These are phyloP conservation scores for Entomobrya proxima DNA, from an alignment of 2,888 invertebrate species.

Conservation along the genomic window DNA sequence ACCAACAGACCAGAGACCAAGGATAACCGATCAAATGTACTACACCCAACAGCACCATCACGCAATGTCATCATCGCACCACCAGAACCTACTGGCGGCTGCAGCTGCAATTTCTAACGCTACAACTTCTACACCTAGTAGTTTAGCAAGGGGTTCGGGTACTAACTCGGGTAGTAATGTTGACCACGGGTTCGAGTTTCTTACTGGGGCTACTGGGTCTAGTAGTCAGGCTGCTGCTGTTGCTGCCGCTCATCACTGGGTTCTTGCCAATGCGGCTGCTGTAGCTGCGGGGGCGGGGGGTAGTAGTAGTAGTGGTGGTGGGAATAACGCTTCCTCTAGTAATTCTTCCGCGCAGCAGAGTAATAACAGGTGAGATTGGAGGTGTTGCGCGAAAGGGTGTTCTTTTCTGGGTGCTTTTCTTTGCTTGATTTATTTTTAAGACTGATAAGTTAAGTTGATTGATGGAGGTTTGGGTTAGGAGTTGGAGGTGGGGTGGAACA, in stretches of 20 bases:
- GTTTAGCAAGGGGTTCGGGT: neutral
- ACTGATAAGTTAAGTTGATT: too few relatives aligned
- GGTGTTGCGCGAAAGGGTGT: neutral
- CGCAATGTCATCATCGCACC: neutral
- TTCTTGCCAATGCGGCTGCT: slow-evolving; percentile 49
- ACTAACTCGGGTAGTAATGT: slow-evolving; percentile 20
- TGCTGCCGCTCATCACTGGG: slow-evolving; percentile 66
- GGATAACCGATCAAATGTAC: slow-evolving; percentile 25
- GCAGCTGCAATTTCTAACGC: slow-evolving; percentile 29
- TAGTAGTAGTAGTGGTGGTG: neutral
- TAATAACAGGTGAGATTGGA: neutral
- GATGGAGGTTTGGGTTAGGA: too few relatives aligned
- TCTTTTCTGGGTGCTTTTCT: too few relatives aligned
- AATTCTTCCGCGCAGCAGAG: slow-evolving; percentile 46
- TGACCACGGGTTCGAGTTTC: slow-evolving; percentile 11
- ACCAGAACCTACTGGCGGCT: slow-evolving; percentile 45
- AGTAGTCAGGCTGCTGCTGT: slow-evolving; percentile 59
- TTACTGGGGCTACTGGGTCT: neutral
- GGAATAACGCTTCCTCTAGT: slow-evolving; percentile 50
- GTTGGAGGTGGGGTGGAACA: too few relatives aligned
- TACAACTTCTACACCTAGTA: neutral
- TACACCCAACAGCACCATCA: slow-evolving; percentile 39
- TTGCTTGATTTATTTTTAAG: too few relatives aligned
- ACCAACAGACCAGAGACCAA: neutral
- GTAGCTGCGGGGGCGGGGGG: slow-evolving; percentile 1